Evolutionary conservation across 2,888 invertebrate genomes (phyloP).

Genomic region (Hanleya hanleyi): DNA sequence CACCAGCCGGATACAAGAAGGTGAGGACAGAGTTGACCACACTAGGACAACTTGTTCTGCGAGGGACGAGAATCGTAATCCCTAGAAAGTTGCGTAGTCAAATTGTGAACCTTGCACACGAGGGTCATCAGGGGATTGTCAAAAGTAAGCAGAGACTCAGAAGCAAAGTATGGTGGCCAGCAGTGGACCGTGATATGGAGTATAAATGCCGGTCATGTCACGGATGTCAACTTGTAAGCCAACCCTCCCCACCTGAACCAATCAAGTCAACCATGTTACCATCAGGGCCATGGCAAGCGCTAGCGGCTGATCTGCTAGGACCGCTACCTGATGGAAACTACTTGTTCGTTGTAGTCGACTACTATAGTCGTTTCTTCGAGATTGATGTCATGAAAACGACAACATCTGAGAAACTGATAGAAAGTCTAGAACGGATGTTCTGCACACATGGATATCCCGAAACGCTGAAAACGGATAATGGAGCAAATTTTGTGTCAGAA

Average conservation of each 20-base stretch:
- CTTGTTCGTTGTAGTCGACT: conserved; percentile 27
- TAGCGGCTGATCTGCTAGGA: conserved; percentile 26
- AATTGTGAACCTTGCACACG: too few relatives aligned
- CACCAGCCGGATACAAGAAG: too few relatives aligned
- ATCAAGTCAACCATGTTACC: conserved; percentile 18
- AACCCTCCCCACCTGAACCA: conserved; percentile 20
- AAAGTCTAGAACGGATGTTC: conserved; percentile 15
- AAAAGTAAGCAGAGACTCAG: too few relatives aligned
- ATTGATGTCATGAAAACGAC: conserved; percentile 16
- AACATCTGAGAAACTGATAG: conserved; percentile 20
- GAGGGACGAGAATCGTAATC: too few relatives aligned
- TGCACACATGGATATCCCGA: conserved; percentile 17
- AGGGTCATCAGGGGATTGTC: too few relatives aligned
- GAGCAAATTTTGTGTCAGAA: conserved; percentile 3
- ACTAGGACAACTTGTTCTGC: too few relatives aligned
- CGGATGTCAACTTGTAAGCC: too few relatives aligned
- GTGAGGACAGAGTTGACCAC: too few relatives aligned
- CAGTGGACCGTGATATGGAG: too few relatives aligned
- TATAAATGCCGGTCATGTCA: too few relatives aligned
- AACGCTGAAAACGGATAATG: conserved; percentile 22
- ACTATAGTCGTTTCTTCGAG: conserved; percentile 26
- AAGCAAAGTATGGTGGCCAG: too few relatives aligned
- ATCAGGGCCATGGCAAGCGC: conserved; percentile 20
- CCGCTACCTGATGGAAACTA: conserved; percentile 22
- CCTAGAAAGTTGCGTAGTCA: too few relatives aligned